Base-by-base conservation (phyloP, 37 sponge, comb jelly and placozoan species). In the Cliona cf. orientalis region DNA sequence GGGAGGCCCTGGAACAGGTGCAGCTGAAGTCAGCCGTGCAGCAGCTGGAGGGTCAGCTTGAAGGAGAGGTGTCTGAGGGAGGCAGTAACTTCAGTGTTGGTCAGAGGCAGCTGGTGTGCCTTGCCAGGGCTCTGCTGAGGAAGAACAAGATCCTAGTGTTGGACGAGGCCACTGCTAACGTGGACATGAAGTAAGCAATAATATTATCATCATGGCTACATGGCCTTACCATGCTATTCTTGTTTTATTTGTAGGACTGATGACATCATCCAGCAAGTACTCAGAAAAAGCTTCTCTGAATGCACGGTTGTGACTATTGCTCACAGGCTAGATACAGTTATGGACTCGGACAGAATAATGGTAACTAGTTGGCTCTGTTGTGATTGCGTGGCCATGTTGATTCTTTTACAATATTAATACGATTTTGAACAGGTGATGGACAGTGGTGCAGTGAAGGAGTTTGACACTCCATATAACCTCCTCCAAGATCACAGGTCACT, bases 291-390 rank as follows among this genome's bases (percentile, higher is more conserved):
- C 72, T 97, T 97, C 66, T 35, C 59, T 11, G 85, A 91, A 32
- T 89, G 95, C 36, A 97, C 98, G 3, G 82, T 95, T 1, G 72
- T 97, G 17, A 94, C 95, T 41, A 91, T 97, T 45, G 97, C 97
- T 35, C 97, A 97, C 44, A 87, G 97, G 5, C 78, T 97, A 19
- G 83, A 97, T 75, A 97, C 97, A 26, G 86, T 97, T 39, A 97
- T 97, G 89, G 97, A 97, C 49, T 87, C 80, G 31, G 90, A 91
- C 66, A 85, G 80, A 42, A 80, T 96, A 42, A 62, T 96, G 90
- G 96, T 96, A 71, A 17, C 58, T 59, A 63, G n/a, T n/a, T n/a
- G n/a, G n/a, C n/a, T n/a, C n/a, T n/a, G n/a, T n/a, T n/a, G n/a
- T n/a, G n/a, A n/a, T n/a, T n/a, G n/a, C n/a, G n/a, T n/a, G n/a